Conservation (phyloP, 2,888 invertebrate species). For the Rhimphoctona megacephalus region DNA sequence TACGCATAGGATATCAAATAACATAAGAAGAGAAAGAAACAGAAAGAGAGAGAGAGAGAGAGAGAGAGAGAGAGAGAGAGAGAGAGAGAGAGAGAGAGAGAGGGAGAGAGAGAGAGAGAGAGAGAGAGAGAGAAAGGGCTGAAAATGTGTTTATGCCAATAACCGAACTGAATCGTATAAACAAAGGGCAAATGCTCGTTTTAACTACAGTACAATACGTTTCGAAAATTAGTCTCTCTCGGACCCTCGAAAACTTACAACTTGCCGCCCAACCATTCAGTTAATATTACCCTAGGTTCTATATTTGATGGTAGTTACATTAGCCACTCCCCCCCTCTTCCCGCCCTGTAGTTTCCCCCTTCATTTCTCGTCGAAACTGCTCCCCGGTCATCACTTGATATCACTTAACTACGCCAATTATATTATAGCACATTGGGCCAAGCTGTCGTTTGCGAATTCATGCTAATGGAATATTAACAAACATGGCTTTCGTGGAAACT, state of each 20-base stretch:
- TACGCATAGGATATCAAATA: not conserved
- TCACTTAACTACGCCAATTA: slow-evolving; percentile 71
- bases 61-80: slow-evolving; percentile 21
- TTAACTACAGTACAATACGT: slow-evolving; percentile 64
- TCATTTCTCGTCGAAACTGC: slow-evolving; percentile 36
- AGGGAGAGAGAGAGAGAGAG: slow-evolving; percentile 17
- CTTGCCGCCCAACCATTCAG: slow-evolving; percentile 56
- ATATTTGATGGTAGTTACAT: slow-evolving; percentile 70
- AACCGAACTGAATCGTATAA: slow-evolving; percentile 61
- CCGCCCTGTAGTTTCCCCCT: not conserved
- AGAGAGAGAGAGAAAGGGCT: slow-evolving; percentile 22
- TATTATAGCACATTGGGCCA: slow-evolving; percentile 63
- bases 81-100: not conserved
- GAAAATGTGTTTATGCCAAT: slow-evolving; percentile 43
- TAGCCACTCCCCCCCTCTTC: slow-evolving; percentile 54
- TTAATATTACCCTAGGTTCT: slow-evolving; percentile 50
- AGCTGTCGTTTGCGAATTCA: slow-evolving; percentile 69
- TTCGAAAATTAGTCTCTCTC: slow-evolving; percentile 69
- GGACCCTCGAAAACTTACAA: slow-evolving; percentile 70
- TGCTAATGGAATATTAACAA: slow-evolving; percentile 72
- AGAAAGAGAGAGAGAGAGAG: not conserved
- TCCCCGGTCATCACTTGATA: slow-evolving; percentile 71
- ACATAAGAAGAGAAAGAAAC: not conserved
- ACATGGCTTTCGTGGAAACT: slow-evolving; percentile 47
- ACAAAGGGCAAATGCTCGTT: slow-evolving; percentile 61